Evolutionary conservation across 2,797 vertebrate species (phyloP).

Genomic region (Neosilurus hyrtlii): DNA sequence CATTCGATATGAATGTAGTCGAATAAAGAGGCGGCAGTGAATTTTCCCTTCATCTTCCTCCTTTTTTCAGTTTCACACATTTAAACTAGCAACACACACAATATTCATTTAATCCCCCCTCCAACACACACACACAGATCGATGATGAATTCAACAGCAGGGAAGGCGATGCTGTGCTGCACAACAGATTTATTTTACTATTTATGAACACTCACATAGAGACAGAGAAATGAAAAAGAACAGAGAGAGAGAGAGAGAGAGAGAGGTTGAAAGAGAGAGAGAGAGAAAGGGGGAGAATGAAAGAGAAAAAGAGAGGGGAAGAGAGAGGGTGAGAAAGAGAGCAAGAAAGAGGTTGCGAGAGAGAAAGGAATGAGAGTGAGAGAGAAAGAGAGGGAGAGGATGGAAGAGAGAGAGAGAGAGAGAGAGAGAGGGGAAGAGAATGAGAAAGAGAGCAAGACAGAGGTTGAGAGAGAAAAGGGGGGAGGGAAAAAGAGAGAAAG

Average conservation of each 20-base stretch:
- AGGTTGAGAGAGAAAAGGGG: not conserved
- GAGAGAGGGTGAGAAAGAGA: not conserved
- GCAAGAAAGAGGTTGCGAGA: not conserved
- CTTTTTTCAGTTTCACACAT: not conserved
- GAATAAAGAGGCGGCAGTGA: constrained; percentile 58
- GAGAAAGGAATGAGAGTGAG: not conserved
- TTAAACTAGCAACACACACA: not conserved
- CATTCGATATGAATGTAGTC: constrained; percentile 58
- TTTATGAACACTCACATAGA: constrained; percentile 23
- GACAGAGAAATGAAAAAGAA: not conserved
- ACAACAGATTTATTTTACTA: constrained; percentile 51
- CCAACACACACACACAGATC: constrained; percentile 45
- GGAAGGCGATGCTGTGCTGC: constrained; percentile 56
- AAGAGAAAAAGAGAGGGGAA: not conserved
- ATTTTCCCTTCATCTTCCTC: constrained; percentile 50
- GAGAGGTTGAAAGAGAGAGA: not conserved
- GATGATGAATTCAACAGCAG: constrained; percentile 67
- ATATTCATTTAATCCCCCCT: not conserved
- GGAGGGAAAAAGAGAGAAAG: not conserved
- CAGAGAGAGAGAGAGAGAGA: not conserved
- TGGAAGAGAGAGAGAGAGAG: not conserved
- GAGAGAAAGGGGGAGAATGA: not conserved
- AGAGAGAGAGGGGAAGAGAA: too few relatives aligned
- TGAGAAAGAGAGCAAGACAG: not conserved
- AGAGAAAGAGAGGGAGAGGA: not conserved